Evolutionary conservation across 2,113 vertebrate species (phyloP).

Genomic region (Mastomys natalensis): DNA sequence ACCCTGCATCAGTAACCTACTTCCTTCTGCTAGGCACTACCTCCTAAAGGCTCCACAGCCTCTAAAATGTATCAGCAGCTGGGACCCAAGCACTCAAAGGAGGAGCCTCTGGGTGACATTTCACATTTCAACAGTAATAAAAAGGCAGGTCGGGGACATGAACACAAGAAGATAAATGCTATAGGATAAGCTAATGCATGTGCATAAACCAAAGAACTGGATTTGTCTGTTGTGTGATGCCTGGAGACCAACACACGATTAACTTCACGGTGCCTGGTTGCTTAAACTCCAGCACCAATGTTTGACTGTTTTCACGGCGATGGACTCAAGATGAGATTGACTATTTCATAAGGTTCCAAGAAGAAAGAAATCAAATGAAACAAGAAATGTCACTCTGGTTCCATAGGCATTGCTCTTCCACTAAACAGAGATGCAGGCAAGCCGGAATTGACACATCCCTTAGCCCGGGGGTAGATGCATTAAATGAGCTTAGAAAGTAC

Average conservation of each 20-base stretch:
- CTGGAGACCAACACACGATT: background rate
- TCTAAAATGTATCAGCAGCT: background rate
- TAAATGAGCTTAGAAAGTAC: background rate
- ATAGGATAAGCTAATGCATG: background rate
- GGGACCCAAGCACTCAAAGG: background rate
- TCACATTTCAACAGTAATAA: background rate
- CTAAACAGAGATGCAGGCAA: background rate
- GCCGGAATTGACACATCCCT: background rate
- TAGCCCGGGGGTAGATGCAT: background rate
- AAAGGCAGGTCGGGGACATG: background rate
- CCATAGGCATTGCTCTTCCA: background rate
- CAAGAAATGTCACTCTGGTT: background rate
- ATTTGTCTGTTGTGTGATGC: background rate
- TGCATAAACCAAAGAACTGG: background rate
- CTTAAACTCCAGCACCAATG: accelerated
- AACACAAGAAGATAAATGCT: background rate
- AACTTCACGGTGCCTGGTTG: background rate
- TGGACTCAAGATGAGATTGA: too few relatives aligned
- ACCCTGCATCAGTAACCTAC: too few relatives aligned
- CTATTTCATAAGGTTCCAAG: background rate
- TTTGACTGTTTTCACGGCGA: background rate
- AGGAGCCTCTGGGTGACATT: background rate
- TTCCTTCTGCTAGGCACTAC: background rate
- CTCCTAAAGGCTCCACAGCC: background rate
- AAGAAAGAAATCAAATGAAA: background rate